Evolutionary conservation across 1,140 invertebrate species (phyloP), one percentile per base, ranked within the genome.

Genomic region (Drosophila pandora): DNA sequence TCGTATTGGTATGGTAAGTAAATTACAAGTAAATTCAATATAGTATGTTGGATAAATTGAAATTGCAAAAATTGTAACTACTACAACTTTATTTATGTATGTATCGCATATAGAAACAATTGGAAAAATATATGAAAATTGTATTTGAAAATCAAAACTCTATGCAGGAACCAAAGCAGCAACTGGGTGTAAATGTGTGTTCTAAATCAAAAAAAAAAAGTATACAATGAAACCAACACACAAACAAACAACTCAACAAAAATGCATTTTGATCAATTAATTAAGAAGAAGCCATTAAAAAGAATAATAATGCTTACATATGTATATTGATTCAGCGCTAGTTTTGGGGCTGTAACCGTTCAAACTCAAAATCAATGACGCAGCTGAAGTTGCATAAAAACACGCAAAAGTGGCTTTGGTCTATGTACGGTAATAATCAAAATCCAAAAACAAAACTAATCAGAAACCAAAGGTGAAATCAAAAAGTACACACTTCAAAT

Each of bases 341-440:
- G 67, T 70, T 77, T 81, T 62, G 54, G 67, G 62, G 54, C 73
- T 79, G 55, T 50, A 84, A 82, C 63, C 57, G 57, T 69, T 68
- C 62, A 68, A 77, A 87, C 53, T 63, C 47, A 70, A 78, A 88
- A 78, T 50, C 52, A 82, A 77, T 77, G 73, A 90, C 73, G 70
- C 54, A 65, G 63, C 82, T 87, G 81, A 90, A 90, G 76, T 90
- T 90, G 87, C 87, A 90, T 90, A 85, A 89, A 85, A 90, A 90
- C 68, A 74, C 76, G 78, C 70, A 70, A 61, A 28, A 41, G 49
- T 59, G 56, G 53, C 65, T 73, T 39, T 76, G 53, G 49, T 75
- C 70, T 75, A 76, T 65, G 41, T 72, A 72, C 68, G 73, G 43
- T 74, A 64, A 48, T 41, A 74, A 57, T 41, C 67, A 52, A 74